Conservation (phyloP, 2,113 vertebrate species). For the Siniperca knerii region DNA sequence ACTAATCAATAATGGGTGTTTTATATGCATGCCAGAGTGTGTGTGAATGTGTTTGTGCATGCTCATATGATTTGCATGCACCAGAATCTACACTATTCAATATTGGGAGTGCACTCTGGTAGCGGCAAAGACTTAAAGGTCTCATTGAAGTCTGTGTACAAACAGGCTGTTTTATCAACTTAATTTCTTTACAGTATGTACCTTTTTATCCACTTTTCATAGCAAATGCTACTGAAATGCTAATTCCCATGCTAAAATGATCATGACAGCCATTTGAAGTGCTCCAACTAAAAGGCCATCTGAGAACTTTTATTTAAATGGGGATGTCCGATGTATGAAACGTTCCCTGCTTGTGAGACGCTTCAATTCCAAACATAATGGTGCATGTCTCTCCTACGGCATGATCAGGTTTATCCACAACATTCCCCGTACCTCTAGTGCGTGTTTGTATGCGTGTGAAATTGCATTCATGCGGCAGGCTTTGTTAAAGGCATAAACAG, state of each 20-base stretch:
- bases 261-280: neutral
- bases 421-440: neutral
- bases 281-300: neutral
- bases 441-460: slow-evolving; percentile 52
- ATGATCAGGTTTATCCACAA: slow-evolving; percentile 51
- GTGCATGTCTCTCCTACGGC: slow-evolving; percentile 18
- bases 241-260: neutral
- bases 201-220: neutral
- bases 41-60: slow-evolving; percentile 42
- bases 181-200: neutral
- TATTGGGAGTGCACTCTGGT: slow-evolving; percentile 42
- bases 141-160: slow-evolving; percentile 8
- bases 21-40: slow-evolving; percentile 72
- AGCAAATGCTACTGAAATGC: neutral
- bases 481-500: slow-evolving; percentile 78
- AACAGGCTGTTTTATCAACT: neutral
- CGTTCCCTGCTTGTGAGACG: neutral
- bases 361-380: slow-evolving; percentile 44
- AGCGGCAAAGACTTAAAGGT: slow-evolving; percentile 34
- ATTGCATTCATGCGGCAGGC: slow-evolving; percentile 49
- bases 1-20: slow-evolving; percentile 77
- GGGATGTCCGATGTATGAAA: neutral
- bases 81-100: slow-evolving; percentile 66
- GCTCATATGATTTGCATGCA: slow-evolving; percentile 75
- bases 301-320: neutral